Evolutionary conservation across 2,113 vertebrate genomes (phyloP).

Genomic region (Callipepla californica): DNA sequence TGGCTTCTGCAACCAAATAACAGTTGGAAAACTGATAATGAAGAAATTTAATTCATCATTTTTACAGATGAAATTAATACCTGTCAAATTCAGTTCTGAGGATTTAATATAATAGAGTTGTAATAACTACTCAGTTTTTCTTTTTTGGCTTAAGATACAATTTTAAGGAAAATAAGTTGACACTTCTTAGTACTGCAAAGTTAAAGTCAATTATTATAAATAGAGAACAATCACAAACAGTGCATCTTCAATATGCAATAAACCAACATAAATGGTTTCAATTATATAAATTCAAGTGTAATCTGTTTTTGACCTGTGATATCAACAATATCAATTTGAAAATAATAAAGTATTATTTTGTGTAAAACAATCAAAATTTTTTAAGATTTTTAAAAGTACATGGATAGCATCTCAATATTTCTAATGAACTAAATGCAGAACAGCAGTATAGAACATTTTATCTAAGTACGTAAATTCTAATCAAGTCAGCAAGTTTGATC

Average conservation of each 20-base stretch:
- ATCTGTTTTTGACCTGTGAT: neutral
- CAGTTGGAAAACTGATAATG: conserved; percentile 79
- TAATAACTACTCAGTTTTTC: conserved; percentile 41
- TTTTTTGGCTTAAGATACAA: conserved; percentile 19
- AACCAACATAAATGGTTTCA: neutral
- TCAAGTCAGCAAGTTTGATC: neutral
- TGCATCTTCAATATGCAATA: neutral
- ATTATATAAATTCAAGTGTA: neutral
- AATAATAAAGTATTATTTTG: neutral
- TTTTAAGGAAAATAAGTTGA: conserved; percentile 49
- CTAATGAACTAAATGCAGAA: neutral
- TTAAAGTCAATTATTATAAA: conserved; percentile 36
- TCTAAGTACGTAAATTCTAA: neutral
- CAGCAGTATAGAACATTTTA: neutral
- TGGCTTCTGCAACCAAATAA: conserved; percentile 73
- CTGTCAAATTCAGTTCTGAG: conserved; percentile 82
- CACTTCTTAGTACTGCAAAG: neutral
- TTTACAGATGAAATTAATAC: conserved; percentile 86
- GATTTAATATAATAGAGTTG: conserved; percentile 81
- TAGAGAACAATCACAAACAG: neutral
- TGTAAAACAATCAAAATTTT: neutral
- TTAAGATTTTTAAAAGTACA: neutral
- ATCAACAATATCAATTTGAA: neutral
- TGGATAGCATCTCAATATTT: neutral
- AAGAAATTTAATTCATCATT: conserved; percentile 86